A percentile compares a stretch with the other conserved stretches of the same genome.
phyloP scores from a whole-genome alignment of 2,797 vertebrate species.

The Pangasius mekongensis region DNA sequence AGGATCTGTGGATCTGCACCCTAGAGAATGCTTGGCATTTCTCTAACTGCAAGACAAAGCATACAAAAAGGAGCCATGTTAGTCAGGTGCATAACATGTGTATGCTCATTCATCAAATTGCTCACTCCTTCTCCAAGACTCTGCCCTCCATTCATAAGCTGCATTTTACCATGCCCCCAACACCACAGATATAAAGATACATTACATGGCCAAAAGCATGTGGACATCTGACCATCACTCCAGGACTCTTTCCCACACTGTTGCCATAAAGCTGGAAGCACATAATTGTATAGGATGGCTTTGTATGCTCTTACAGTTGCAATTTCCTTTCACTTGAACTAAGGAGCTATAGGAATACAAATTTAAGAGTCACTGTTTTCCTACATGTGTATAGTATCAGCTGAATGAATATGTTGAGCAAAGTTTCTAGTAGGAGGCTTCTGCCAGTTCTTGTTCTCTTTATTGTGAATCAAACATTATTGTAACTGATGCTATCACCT shows the following conservation, averaged over 20 bases:
- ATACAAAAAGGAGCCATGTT: not conserved
- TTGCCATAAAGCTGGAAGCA: not conserved
- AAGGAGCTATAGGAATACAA: not conserved
- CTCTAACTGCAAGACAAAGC: not conserved
- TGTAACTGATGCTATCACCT: too few relatives aligned
- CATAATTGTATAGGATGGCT: not conserved
- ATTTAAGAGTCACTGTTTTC: too few relatives aligned
- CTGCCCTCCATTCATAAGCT: not conserved
- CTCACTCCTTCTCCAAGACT: not conserved
- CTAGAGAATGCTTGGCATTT: not conserved
- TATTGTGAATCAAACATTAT: too few relatives aligned
- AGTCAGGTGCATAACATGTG: not conserved
- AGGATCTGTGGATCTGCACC: not conserved
- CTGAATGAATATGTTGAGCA: too few relatives aligned
- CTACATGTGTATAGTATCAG: too few relatives aligned
- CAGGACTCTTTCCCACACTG: not conserved
- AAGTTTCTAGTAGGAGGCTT: too few relatives aligned
- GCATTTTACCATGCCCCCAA: not conserved
- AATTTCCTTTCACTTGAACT: not conserved
- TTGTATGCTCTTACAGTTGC: not conserved
- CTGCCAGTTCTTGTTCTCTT: too few relatives aligned
- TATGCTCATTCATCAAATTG: not conserved
- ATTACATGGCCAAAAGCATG: not conserved
- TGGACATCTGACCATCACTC: not conserved
- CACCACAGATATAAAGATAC: not conserved